Base-by-base conservation (phyloP, 2,888 invertebrate species). In the Steromphala cineraria region DNA sequence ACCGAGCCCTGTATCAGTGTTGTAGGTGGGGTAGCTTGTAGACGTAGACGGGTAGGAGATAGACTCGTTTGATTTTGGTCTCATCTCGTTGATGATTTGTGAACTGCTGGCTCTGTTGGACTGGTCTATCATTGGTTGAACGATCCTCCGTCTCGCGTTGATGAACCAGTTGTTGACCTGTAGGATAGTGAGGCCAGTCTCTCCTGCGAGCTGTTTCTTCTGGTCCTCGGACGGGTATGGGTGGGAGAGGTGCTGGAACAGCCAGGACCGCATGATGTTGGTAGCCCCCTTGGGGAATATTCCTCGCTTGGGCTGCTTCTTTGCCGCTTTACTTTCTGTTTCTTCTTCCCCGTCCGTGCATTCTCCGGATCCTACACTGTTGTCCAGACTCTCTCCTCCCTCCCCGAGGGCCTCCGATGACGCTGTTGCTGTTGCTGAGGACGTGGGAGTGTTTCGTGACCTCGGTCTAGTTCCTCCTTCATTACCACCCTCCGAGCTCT, bases 81-180 rank as follows among this genome's bases (percentile, higher is more conserved):
- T 24, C 28, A 62, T 28, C 28, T 62, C 62, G 62, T 62, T 62
- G 15, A 62, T 15, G 28, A 62, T 24, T 62, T 62, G 62, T 8
- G 62, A 17, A 13, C 13, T 62, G 15, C 62, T 28, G 13, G 80
- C 78, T 76, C 86, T 76, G 83, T 84, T 86, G 15, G 86, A 84
- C 78, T 86, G 86, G 75, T 86, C 86, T 15, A 86, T 86, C 86
- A 86, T 86, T n/a, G 86, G 86, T 62, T 86, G 86, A 24, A 86
- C 86, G 67, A 86, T 86, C 46, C 86, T 80, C 67, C 86, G 56
- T 19, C 86, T 79, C 15, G 86, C 86, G 74, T 86, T 86, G 19
- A 86, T 86, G 62, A 86, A 86, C 86, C 86, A 86, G 75, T 86
- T 86, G 75, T 86, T 86, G 21, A 86, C 86, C 77, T 86, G 86